Base-by-base conservation (phyloP, 2,113 vertebrate species). In the Athene cunicularia region DNA sequence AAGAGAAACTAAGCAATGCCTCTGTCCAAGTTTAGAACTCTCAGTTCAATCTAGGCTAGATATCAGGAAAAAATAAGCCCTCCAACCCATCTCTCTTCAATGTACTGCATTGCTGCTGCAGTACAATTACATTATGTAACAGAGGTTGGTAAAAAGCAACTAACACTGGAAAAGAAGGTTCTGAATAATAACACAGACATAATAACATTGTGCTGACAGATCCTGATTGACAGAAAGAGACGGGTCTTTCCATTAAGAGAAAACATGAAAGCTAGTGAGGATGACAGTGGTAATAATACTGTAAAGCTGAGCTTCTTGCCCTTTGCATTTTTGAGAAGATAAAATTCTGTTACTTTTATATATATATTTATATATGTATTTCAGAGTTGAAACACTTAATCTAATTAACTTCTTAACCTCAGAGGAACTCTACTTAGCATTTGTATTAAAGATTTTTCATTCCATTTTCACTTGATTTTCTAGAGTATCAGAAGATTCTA, bases 221-320 rank as follows among this genome's bases (percentile, higher is more conserved):
- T 95, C 79, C 77, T 90, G 94, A 96, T 24, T 96, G 94, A 95
- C 94, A 93, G 68, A 73, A 90, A 60, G 47, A 97, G 72, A 88
- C 75, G 94, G 30, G 23, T 75, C 64, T 73, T 86, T 52, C 68
- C 72, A 76, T 95, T 95, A 92, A 96, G n/a, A 70, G 47, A 86
- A 87, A 93, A 59, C 58, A 93, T 87, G 91, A 96, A 96, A 97
- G 86, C 27, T 77, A 84, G 35, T 59, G 45, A 73, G 26, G 64
- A 85, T 82, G 88, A 88, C 75, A 80, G 79, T 63, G 72, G 62
- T 67, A 84, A 96, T 95, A 87, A 96, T 39, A 73, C 45, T n/a
- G 15, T 47, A 71, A 92, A 86, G 27, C 33, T 85, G 73, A 92
- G 71, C 26, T 94, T 81, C 64, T 56, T 43, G 50, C 39, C 75